These are phyloP conservation scores for Maccullochella peelii DNA, from an alignment of 2,113 vertebrate genomes.

Conservation along the genomic window DNA sequence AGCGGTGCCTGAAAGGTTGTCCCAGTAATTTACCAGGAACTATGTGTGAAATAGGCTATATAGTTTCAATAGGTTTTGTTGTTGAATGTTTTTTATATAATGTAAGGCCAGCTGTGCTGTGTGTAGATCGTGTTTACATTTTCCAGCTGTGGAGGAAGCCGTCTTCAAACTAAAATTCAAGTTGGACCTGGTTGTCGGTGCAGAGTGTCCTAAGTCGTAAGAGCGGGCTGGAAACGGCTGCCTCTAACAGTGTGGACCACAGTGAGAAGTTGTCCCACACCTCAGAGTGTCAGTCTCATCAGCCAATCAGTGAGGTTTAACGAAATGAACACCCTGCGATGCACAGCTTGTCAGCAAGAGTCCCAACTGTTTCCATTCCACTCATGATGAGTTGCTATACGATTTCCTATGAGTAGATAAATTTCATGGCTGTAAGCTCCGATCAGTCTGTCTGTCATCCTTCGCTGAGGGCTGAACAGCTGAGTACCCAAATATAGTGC, in stretches of 20 bases:
- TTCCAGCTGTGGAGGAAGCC: not conserved
- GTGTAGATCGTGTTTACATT: not conserved
- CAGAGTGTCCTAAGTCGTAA: not conserved
- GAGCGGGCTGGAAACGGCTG: not conserved
- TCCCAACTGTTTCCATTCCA: not conserved
- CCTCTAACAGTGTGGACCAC: not conserved
- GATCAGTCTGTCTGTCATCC: not conserved
- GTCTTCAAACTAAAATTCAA: not conserved
- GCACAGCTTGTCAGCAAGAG: not conserved
- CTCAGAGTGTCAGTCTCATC: not conserved
- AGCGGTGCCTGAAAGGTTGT: too few relatives aligned
- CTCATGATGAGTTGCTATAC: not conserved
- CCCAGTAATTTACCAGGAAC: too few relatives aligned
- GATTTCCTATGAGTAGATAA: not conserved
- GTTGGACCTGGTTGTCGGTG: not conserved
- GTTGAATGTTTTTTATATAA: not conserved
- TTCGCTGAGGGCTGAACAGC: not conserved
- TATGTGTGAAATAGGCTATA: too few relatives aligned
- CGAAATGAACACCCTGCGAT: not conserved
- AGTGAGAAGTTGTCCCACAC: not conserved
- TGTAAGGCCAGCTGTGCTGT: not conserved
- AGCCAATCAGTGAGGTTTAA: not conserved
- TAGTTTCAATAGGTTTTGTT: not conserved
- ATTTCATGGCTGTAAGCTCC: not conserved
- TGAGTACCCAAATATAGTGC: not conserved